Conservation (phyloP, 2,797 vertebrate genomes). For the Falco naumanni region DNA sequence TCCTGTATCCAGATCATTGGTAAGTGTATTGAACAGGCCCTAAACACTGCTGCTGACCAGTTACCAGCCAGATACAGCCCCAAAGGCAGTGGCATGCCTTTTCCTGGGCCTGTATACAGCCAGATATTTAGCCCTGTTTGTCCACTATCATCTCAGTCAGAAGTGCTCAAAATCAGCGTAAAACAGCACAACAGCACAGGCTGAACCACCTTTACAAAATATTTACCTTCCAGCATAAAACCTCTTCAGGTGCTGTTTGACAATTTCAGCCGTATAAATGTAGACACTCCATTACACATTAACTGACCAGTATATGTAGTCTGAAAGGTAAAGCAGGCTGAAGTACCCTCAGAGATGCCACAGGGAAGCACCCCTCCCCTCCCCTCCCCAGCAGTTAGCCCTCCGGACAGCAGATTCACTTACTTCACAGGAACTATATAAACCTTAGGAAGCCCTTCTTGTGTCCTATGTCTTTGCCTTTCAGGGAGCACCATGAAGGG, state of each 20-base stretch:
- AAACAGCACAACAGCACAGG: not conserved
- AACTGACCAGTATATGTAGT: not conserved
- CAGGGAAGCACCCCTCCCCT: not conserved
- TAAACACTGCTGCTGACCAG: not conserved
- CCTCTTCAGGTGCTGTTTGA: not conserved
- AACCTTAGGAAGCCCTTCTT: not conserved
- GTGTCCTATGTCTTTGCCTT: not conserved
- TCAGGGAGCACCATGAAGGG: not conserved
- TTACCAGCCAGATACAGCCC: not conserved
- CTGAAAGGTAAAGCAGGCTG: not conserved
- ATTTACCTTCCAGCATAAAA: not conserved
- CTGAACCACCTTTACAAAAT: not conserved
- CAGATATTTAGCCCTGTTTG: not conserved
- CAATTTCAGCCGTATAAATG: not conserved
- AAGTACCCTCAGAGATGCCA: not conserved
- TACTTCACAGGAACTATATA: not conserved
- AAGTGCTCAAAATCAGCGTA: not conserved
- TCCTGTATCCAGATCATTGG: too few relatives aligned
- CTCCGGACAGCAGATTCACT: not conserved
- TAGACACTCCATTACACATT: not conserved
- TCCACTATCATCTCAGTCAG: not conserved
- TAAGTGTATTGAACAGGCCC: not conserved
- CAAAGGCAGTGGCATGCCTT: not conserved
- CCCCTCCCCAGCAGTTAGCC: not conserved
- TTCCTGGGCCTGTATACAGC: not conserved